Conservation (phyloP, 2,113 vertebrate genomes). For the Menidia beryllina region DNA sequence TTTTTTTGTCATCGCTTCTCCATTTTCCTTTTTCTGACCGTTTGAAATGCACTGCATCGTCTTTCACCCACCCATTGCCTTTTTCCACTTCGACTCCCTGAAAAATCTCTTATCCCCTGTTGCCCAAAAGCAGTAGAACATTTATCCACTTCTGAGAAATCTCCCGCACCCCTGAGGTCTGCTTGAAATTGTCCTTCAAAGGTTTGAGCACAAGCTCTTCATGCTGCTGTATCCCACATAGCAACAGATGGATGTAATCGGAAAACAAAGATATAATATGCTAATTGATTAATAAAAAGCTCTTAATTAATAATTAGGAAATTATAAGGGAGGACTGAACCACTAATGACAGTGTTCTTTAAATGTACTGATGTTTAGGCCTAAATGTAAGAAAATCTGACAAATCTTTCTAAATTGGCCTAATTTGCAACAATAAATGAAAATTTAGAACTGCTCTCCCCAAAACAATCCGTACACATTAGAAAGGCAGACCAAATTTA, state of each 20-base stretch:
- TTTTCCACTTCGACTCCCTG: conserved; percentile 32
- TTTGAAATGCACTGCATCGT: conserved; percentile 28
- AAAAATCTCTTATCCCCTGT: conserved; percentile 40
- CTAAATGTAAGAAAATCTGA: conserved; percentile 10
- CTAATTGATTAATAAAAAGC: no score
- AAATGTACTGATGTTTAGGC: not conserved
- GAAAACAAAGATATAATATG: conserved; percentile 29
- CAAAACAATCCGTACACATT: no score
- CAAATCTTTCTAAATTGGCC: not conserved
- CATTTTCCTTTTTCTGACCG: conserved; percentile 24
- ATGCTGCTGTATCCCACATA: conserved; percentile 15
- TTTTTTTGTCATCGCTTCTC: conserved; percentile 20
- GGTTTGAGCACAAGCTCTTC: conserved; percentile 25
- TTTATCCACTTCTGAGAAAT: conserved; percentile 53
- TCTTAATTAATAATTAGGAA: not conserved
- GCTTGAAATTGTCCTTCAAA: conserved; percentile 54
- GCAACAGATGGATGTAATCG: conserved; percentile 16
- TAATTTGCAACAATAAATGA: not conserved
- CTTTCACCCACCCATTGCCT: conserved; percentile 6
- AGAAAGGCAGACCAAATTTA: no score
- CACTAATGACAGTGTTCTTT: not conserved
- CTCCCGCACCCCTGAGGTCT: conserved; percentile 1
- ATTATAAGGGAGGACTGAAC: not conserved
- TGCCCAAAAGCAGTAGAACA: conserved; percentile 57
- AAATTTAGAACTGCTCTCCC: not conserved